Conservation (phyloP, 2,888 invertebrate species). For the Eremobia ochroleuca region DNA sequence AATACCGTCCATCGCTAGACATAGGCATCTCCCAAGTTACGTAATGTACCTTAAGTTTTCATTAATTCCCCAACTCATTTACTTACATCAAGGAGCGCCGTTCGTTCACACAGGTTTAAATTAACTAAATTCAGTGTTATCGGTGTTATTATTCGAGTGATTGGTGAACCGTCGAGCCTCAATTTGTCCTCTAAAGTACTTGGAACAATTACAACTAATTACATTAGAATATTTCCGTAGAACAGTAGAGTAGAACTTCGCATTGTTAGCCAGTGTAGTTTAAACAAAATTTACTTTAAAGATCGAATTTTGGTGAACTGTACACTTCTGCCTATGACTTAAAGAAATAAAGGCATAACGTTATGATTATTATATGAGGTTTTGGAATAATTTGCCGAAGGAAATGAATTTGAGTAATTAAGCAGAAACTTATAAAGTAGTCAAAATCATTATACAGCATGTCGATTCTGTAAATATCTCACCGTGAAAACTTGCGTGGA, state of each 20-base stretch:
- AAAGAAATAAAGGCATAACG: too few relatives aligned
- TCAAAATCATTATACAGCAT: not conserved
- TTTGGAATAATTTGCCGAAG: not conserved
- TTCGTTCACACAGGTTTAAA: constrained; percentile 34
- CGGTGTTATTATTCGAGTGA: constrained; percentile 47
- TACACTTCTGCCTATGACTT: not conserved
- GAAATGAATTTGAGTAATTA: not conserved
- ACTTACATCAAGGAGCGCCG: constrained; percentile 42
- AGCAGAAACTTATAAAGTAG: not conserved
- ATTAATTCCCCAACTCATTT: constrained; percentile 24
- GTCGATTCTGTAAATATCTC: too few relatives aligned
- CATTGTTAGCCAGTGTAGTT: not conserved
- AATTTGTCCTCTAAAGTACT: constrained; percentile 23
- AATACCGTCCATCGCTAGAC: not conserved
- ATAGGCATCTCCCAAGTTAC: not conserved
- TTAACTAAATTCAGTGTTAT: constrained; percentile 50
- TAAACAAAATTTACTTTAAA: not conserved
- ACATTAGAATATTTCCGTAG: constrained; percentile 39
- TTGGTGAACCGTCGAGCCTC: constrained; percentile 18
- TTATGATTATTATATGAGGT: too few relatives aligned
- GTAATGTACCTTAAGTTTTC: too few relatives aligned
- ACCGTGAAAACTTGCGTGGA: too few relatives aligned
- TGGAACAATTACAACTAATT: constrained; percentile 33
- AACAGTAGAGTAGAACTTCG: not conserved
- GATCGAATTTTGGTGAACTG: not conserved